Evolutionary conservation across 2,888 invertebrate species (phyloP), one percentile per base, ranked within the genome.

Genomic region (Catonia carolina): DNA sequence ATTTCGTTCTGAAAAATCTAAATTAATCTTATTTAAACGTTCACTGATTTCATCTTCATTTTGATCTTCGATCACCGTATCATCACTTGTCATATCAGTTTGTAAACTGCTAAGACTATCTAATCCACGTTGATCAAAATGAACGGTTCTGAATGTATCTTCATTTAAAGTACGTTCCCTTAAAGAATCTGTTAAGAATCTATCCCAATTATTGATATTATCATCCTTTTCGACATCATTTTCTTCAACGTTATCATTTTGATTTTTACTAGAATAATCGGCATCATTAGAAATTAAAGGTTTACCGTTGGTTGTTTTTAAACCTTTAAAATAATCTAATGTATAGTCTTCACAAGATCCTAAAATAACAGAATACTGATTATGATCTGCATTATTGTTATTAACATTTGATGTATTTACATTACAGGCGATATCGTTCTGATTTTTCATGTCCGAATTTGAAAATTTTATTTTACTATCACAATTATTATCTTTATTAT

Each of bases 291-390:
- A 56, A 22, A 39, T 50, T 17, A 18, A 53, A 48, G 56, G 55
- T 27, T 42, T 60, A 31, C 56, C 58, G 33, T 73, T 66, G 39
- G 77, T 68, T 1, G 78, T 73, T 69, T 79, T 79, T 1, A 74
- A 65, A 1, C 75, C 76, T 64, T 75, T 78, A 65, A 74, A 78
- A 33, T 75, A 69, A 58, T 79, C 79, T 35, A 77, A 67, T 0
- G 77, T 73, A 63, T 76, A 78, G 64, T 78, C 78, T 62, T 80
- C 79, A 63, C 78, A 79, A 0, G 80, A 77, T 1, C 80, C 80
- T 36, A 81, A 64, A 10, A 80, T 78, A 4, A 81, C 79, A n/a
- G 76, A 76, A 56, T 76, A 75, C 66, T 77, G 74, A 66, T 75
- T 75, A 47, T 76, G 74, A 20, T 15, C n/a, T 4, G 20, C n/a